These are phyloP conservation scores for Parotocinclus haroldoi DNA, from an alignment of 2,797 vertebrate genomes.

Conservation along the genomic window DNA sequence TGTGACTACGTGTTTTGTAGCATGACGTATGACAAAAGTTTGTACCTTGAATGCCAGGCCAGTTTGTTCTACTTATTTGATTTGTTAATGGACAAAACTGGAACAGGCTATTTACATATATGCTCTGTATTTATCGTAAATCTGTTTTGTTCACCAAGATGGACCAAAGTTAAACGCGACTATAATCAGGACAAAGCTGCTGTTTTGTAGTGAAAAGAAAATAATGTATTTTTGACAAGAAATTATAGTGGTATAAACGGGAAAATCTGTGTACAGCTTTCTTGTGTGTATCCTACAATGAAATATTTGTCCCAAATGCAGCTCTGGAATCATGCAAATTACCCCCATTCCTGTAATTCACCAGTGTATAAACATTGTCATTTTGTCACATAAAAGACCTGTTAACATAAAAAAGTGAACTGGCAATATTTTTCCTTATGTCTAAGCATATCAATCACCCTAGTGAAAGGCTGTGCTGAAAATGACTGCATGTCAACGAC, in stretches of 20 bases:
- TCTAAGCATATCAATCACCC: constrained; percentile 45
- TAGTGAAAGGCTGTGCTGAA: constrained; percentile 33
- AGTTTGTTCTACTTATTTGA: too few species aligned
- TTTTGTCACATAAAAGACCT: constrained; percentile 50
- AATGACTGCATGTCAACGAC: constrained; percentile 35
- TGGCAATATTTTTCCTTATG: constrained; percentile 40
- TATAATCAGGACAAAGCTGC: background rate
- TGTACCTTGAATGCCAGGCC: too few species aligned
- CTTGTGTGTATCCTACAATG: background rate
- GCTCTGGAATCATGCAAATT: constrained; percentile 34
- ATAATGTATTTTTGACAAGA: background rate
- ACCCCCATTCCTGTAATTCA: constrained; percentile 34
- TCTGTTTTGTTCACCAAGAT: too few species aligned
- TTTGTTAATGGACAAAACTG: too few species aligned
- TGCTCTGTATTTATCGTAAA: too few species aligned
- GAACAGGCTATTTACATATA: too few species aligned
- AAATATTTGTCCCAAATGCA: constrained; percentile 11
- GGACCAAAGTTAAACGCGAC: background rate
- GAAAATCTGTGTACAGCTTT: background rate
- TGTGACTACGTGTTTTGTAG: background rate
- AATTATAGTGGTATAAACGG: background rate
- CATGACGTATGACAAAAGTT: too few species aligned
- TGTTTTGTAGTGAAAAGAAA: background rate
- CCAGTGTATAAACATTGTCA: constrained; percentile 41
- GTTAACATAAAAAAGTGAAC: constrained; percentile 46